These are phyloP conservation scores for Malthinus flaveolus DNA, from an alignment of 2,888 invertebrate species.

Conservation along the genomic window DNA sequence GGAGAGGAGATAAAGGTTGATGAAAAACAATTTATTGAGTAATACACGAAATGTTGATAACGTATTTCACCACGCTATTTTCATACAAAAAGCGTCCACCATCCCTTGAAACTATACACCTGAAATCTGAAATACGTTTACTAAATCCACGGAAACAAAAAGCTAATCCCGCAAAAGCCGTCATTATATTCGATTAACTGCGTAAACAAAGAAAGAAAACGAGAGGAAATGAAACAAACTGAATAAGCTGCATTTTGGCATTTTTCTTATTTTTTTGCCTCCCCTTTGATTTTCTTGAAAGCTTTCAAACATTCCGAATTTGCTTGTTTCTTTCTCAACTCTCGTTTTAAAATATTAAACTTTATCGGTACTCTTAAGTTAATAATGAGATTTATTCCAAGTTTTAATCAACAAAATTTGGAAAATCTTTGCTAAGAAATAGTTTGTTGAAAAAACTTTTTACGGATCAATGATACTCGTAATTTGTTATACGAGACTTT, in stretches of 20 bases:
- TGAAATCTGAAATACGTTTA: conserved; percentile 23
- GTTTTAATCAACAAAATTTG: no score
- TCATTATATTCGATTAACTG: conserved; percentile 33
- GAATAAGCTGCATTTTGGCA: conserved; percentile 12
- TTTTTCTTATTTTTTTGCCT: conserved; percentile 16
- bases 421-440: no score
- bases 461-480: no score
- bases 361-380: no score
- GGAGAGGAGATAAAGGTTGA: no score
- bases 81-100: conserved; percentile 19
- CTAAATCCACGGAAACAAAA: conserved; percentile 24
- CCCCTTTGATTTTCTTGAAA: conserved; percentile 29
- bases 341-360: no score
- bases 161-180: conserved; percentile 32
- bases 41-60: conserved; percentile 2
- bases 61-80: conserved; percentile 22
- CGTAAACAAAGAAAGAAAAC: conserved; percentile 31
- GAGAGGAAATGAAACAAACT: conserved; percentile 23
- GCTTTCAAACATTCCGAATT: conserved; percentile 10
- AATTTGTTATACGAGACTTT: no score
- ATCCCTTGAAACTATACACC: conserved; percentile 10
- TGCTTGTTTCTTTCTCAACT: no score
- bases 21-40: neutral
- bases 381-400: no score
- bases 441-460: no score